phyloP scores from a whole-genome alignment of 2,113 vertebrate species.

The Microtus pennsylvanicus region DNA sequence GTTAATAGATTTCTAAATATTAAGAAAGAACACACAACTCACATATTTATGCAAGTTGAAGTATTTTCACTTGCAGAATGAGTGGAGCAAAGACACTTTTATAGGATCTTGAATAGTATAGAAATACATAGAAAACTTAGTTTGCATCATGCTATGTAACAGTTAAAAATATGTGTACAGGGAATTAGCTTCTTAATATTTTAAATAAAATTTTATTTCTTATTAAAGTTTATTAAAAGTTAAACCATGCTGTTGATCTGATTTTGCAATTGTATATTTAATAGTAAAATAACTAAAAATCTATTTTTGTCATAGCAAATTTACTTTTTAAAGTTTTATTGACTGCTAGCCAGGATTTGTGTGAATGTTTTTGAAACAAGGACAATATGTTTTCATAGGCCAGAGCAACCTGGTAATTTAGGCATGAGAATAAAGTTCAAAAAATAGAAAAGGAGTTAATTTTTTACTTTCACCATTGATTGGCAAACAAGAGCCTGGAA shows the following conservation, averaged over 20 bases:
- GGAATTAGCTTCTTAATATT: background rate
- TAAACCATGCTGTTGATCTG: background rate
- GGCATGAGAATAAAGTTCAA: background rate
- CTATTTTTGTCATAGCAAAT: background rate
- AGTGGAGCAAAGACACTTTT: background rate
- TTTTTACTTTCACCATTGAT: slow-evolving; percentile 34
- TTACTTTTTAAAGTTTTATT: background rate
- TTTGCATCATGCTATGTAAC: background rate
- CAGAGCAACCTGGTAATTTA: background rate
- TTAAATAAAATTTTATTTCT: background rate
- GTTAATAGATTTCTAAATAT: background rate
- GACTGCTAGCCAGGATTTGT: background rate
- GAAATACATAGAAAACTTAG: background rate
- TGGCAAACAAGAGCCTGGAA: slow-evolving; percentile 8
- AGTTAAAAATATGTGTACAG: background rate
- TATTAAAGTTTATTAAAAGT: background rate
- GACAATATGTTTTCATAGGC: background rate
- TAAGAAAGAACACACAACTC: background rate
- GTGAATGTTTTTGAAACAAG: background rate
- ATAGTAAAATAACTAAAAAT: background rate
- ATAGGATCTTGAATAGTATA: slow-evolving; percentile 11
- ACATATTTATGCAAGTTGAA: background rate
- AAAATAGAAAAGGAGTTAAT: background rate
- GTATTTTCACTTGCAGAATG: background rate
- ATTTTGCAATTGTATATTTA: background rate